Percentiles rank a stretch among this genome's conserved stretches.
phyloP scores from a whole-genome alignment of 1,140 invertebrate genomes.

The Palaemon carinicauda region DNA sequence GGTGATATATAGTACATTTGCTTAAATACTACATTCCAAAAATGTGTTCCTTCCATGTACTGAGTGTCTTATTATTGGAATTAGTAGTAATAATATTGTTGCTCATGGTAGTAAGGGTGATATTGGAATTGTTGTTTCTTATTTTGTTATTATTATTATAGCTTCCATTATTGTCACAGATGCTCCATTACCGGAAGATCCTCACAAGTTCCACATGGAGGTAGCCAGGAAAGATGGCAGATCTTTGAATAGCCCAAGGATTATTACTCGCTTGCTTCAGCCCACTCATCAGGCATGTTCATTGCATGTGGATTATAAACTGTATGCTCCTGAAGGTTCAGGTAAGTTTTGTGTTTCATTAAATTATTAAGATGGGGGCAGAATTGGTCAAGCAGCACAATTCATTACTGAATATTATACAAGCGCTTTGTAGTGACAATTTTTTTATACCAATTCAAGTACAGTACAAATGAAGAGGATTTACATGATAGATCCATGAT shows the following conservation, averaged over 20 bases:
- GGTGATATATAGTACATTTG: too few relatives aligned
- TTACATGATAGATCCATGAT: too few relatives aligned
- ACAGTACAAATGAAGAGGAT: too few relatives aligned
- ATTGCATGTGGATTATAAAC: constrained; percentile 22
- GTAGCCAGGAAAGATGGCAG: constrained; percentile 1
- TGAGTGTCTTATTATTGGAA: too few relatives aligned
- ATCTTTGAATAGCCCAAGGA: constrained; percentile 25
- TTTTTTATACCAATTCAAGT: too few relatives aligned
- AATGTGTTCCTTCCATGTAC: too few relatives aligned
- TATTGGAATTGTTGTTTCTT: background rate
- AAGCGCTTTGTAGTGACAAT: too few relatives aligned
- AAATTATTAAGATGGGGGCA: background rate
- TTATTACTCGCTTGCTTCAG: constrained; percentile 32
- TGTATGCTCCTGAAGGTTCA: constrained; percentile 9
- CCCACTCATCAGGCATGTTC: constrained; percentile 35
- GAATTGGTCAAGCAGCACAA: too few relatives aligned
- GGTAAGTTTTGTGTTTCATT: background rate
- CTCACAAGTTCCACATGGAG: background rate
- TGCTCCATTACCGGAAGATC: background rate
- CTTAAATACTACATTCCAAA: too few relatives aligned
- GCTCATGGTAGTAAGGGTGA: too few relatives aligned
- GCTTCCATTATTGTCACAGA: background rate
- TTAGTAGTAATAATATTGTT: too few relatives aligned
- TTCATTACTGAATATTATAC: too few relatives aligned
- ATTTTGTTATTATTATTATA: background rate